Conservation (phyloP, 2,113 vertebrate genomes). For the Felis chaus region DNA sequence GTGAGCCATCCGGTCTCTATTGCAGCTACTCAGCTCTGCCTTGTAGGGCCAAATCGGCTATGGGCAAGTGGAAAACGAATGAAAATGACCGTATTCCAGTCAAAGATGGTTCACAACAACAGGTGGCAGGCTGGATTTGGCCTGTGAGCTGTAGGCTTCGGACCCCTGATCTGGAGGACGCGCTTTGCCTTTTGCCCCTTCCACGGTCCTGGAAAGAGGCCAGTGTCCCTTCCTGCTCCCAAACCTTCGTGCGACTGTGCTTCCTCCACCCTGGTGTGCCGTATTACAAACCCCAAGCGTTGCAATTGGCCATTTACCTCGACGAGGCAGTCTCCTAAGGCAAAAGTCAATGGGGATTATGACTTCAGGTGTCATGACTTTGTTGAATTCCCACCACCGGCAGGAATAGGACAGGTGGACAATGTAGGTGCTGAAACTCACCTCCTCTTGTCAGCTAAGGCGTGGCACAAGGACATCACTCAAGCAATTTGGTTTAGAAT, state of each 20-base stretch:
- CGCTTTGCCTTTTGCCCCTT: not conserved
- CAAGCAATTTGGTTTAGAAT: not conserved
- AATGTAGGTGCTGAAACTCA: not conserved
- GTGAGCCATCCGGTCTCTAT: not conserved
- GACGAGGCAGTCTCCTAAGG: not conserved
- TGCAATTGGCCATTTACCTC: not conserved
- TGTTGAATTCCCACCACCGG: not conserved
- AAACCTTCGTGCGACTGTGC: not conserved
- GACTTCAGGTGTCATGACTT: not conserved
- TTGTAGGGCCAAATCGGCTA: not conserved
- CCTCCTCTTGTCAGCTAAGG: not conserved
- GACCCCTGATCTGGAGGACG: not conserved
- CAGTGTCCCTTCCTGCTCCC: not conserved
- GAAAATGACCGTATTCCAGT: not conserved
- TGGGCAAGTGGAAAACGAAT: not conserved
- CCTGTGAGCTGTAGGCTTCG: accelerated
- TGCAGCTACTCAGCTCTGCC: not conserved
- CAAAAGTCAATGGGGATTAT: not conserved
- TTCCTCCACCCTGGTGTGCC: not conserved
- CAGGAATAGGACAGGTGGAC: not conserved
- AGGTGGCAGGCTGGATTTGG: too few species aligned
- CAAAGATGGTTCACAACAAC: not conserved
- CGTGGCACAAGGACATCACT: not conserved
- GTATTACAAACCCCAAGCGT: not conserved
- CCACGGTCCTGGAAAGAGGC: accelerated